Conservation (phyloP, 2,113 vertebrate species). For the Loxodonta africana region DNA sequence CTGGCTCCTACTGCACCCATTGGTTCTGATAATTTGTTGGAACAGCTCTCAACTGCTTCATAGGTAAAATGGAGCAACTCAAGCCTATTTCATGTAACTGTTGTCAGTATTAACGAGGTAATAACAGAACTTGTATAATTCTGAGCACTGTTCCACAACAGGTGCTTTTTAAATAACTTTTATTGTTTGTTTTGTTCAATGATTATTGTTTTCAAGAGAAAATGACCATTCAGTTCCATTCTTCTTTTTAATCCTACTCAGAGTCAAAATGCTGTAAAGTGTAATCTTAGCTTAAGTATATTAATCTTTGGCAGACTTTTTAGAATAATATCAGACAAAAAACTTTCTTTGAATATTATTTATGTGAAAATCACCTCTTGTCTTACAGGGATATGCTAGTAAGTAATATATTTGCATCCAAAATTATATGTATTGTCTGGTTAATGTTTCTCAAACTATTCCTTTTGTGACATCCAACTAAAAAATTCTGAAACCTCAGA, state of each 20-base stretch:
- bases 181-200: not conserved
- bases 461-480: not conserved
- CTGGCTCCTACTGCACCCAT: not conserved
- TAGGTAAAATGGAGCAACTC: not conserved
- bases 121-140: not conserved
- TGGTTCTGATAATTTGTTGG: not conserved
- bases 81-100: not conserved
- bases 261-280: not conserved
- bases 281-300: not conserved
- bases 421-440: not conserved
- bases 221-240: not conserved
- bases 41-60: not conserved
- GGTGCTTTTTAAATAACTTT: not conserved
- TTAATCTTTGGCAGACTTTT: not conserved
- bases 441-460: not conserved
- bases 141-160: not conserved
- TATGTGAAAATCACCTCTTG: not conserved
- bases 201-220: not conserved
- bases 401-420: not conserved
- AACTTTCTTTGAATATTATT: not conserved
- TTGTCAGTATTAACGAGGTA: not conserved
- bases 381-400: not conserved
- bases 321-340: not conserved
- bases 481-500: not conserved
- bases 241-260: not conserved